These are phyloP conservation scores for Microctonus hyperodae DNA, from an alignment of 2,888 invertebrate species.

Conservation along the genomic window DNA sequence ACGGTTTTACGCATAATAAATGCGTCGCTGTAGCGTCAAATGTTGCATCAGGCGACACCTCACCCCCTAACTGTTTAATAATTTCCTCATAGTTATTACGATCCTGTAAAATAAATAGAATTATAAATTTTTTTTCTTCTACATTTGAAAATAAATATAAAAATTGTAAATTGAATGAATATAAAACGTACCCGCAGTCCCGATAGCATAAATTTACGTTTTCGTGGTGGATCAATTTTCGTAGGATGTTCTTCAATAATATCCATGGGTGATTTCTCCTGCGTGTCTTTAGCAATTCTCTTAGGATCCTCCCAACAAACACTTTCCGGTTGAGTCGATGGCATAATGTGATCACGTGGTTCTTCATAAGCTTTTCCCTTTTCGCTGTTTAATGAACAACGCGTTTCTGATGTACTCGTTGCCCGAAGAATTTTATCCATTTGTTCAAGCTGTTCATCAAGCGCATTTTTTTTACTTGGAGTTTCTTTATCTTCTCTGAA, in stretches of 20 bases:
- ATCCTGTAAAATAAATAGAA: slow-evolving; percentile 58
- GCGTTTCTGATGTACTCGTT: slow-evolving; percentile 49
- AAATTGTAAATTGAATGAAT: background rate
- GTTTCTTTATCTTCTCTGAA: slow-evolving; percentile 45
- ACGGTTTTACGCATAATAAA: slow-evolving; percentile 76
- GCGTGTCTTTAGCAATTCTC: background rate
- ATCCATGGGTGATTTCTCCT: background rate
- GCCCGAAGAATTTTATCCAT: slow-evolving; percentile 52
- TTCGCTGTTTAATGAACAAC: slow-evolving; percentile 50
- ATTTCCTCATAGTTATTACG: slow-evolving; percentile 66
- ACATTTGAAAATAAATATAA: background rate
- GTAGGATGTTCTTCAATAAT: slow-evolving; percentile 26
- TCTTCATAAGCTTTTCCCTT: slow-evolving; percentile 47
- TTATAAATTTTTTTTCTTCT: background rate
- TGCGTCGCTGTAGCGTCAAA: slow-evolving; percentile 77
- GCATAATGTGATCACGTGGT: slow-evolving; percentile 37
- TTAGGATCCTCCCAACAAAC: slow-evolving; percentile 76
- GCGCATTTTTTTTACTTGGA: slow-evolving; percentile 45
- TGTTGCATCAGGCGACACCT: slow-evolving; percentile 66
- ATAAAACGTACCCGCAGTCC: slow-evolving; percentile 39
- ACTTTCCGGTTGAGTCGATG: slow-evolving; percentile 70
- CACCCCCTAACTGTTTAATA: slow-evolving; percentile 72
- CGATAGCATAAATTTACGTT: slow-evolving; percentile 57
- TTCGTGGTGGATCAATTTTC: slow-evolving; percentile 28
- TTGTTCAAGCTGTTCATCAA: slow-evolving; percentile 54